Evolutionary conservation across 2,888 invertebrate genomes (phyloP), one percentile per base, ranked within the genome.

Genomic region (Gymnoscelis rufifasciata): DNA sequence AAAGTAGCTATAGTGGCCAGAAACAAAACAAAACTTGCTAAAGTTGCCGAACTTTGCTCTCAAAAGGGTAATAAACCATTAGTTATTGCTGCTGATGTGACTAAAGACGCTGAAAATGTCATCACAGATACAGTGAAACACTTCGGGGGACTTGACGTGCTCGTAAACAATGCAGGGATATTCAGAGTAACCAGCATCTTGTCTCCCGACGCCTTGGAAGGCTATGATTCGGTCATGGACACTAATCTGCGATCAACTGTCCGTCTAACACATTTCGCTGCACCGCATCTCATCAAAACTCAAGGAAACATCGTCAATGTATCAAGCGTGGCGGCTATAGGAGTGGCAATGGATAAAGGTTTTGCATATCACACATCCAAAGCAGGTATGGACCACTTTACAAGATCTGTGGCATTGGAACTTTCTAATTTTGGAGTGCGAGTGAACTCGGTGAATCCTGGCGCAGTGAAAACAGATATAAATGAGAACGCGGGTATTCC

Each of bases 361-460:
- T 12, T 57, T 11, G 1, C 56, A 0, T 95, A 94, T 66, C 82
- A 83, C 46, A 91, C 93, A 86, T 92, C 93, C 11, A 95, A 95
- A 76, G 87, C 93, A 26, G 93, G 92, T 3, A 61, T 94, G 8
- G 93, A 94, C 71, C 93, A 94, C 61, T 90, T 95, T 52, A 93
- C 94, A 0, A 79, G 90, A 53, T 92, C 92, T 61, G 77, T 90
- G 7, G 94, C 94, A 1, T 70, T 93, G 30, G 94, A 92, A 58
- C 69, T 92, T 12, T 90, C 90, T 43, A 54, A 72, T 0, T 79
- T 86, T 59, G 83, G 71, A n/a, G 90, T 93, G 0, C 77, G 93
- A 45, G 93, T 93, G 0, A 94, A 94, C 68, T 81, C 90, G 30
- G 91, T 94, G 0, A 92, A 92, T 65, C 94, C 94, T 12, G 94